Percentiles rank a stretch among this genome's conserved stretches.
These are phyloP conservation scores for Aspiorhynchus laticeps DNA, from an alignment of 2,113 vertebrate species.

Conservation along the genomic window DNA sequence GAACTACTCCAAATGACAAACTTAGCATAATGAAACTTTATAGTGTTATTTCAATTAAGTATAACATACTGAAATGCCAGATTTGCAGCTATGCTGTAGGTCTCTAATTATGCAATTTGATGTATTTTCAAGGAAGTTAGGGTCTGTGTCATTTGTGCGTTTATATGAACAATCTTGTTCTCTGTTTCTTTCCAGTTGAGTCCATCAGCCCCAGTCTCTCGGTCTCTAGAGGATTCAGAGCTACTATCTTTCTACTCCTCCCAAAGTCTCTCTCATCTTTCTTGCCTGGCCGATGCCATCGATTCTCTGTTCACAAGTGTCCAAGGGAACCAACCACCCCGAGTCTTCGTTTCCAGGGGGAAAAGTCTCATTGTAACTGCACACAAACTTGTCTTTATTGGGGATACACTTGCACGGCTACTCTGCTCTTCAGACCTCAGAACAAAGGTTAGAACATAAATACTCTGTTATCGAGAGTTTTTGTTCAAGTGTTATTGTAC, in stretches of 20 bases:
- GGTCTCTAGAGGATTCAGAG: conserved; percentile 83
- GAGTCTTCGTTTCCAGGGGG: conserved; percentile 84
- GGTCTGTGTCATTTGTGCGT: not conserved
- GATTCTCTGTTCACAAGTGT: conserved; percentile 83
- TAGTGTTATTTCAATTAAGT: not conserved
- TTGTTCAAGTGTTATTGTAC: not conserved
- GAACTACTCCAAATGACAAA: not conserved
- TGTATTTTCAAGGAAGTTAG: not conserved
- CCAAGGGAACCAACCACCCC: conserved; percentile 82
- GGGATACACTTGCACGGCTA: conserved; percentile 86
- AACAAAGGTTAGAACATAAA: conserved; percentile 70
- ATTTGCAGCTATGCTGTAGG: not conserved
- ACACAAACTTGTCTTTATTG: conserved; percentile 90
- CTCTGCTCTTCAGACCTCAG: conserved; percentile 81
- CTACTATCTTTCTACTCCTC: conserved; percentile 88
- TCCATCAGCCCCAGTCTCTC: conserved; percentile 71
- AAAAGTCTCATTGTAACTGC: conserved; percentile 88
- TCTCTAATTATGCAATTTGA: not conserved
- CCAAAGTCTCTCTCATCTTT: conserved; percentile 85
- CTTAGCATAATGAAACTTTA: not conserved
- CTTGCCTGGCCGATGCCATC: conserved; percentile 82
- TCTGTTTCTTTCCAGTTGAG: conserved; percentile 63
- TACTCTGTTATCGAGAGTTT: not conserved
- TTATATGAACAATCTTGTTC: not conserved
- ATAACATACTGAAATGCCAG: not conserved